Evolutionary conservation across 1,140 invertebrate species (phyloP).

Genomic region (Sitophilus oryzae): DNA sequence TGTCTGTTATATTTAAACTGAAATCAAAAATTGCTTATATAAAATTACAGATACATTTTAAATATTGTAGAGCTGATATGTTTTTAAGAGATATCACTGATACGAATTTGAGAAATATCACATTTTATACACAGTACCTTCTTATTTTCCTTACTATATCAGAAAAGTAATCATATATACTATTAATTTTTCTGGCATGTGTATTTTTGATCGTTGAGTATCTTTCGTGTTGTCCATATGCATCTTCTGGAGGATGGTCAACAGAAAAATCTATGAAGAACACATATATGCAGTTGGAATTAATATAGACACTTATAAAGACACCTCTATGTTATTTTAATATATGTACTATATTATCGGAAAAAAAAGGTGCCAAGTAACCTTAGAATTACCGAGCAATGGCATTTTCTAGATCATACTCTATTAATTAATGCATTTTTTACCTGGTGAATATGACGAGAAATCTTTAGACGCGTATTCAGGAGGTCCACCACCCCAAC

Average conservation of each 20-base stretch:
- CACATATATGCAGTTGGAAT: neutral
- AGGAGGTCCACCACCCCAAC: neutral
- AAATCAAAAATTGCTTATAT: too few species aligned
- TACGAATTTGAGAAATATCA: too few species aligned
- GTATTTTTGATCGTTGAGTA: neutral
- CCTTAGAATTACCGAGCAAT: too few species aligned
- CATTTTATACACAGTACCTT: too few species aligned
- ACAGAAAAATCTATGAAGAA: conserved; percentile 14
- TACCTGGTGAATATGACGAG: conserved; percentile 9
- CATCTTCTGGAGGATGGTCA: conserved; percentile 12
- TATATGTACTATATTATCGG: neutral
- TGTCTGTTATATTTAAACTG: conserved; percentile 37
- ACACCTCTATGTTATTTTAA: neutral
- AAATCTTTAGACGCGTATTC: neutral
- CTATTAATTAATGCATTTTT: neutral
- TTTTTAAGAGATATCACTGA: too few species aligned
- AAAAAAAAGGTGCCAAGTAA: too few species aligned
- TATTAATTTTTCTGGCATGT: neutral
- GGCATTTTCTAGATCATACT: too few species aligned
- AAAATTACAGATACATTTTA: too few species aligned
- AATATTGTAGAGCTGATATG: too few species aligned
- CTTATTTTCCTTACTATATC: neutral
- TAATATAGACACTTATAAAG: neutral
- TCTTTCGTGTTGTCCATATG: conserved; percentile 6
- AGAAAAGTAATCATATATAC: neutral